Evolutionary conservation across 2,888 invertebrate species (phyloP).

Genomic region (Anorthoa munda): DNA sequence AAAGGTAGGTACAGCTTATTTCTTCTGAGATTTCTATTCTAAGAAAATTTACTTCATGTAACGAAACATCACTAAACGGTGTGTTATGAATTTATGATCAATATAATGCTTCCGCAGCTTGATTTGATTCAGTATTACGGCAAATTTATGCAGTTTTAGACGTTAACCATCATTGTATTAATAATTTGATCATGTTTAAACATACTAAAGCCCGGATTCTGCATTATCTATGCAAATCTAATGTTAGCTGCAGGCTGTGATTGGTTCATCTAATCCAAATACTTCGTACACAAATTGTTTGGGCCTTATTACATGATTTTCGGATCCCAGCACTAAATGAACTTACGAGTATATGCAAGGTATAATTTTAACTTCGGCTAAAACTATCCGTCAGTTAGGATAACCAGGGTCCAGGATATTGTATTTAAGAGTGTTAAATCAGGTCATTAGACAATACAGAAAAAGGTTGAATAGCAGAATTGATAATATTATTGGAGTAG

Average conservation of each 20-base stretch:
- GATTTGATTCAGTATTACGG: not conserved
- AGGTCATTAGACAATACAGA: no score
- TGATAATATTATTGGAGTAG: no score
- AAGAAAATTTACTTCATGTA: no score
- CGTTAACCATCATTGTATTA: constrained; percentile 16
- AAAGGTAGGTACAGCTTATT: no score
- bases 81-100: not conserved
- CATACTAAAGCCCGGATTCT: constrained; percentile 13
- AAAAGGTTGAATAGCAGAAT: no score
- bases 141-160: constrained; percentile 31
- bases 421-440: no score
- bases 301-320: not conserved
- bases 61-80: not conserved
- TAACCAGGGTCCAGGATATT: no score
- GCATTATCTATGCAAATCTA: constrained; percentile 44
- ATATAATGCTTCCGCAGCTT: not conserved
- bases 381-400: no score
- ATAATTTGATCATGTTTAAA: constrained; percentile 43
- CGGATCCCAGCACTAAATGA: no score
- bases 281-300: not conserved
- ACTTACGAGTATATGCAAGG: no score
- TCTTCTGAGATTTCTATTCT: no score
- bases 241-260: constrained; percentile 38
- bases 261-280: constrained; percentile 25
- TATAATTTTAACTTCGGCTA: no score